Conservation (phyloP, 2,113 vertebrate genomes). For the Calyptomena viridis region DNA sequence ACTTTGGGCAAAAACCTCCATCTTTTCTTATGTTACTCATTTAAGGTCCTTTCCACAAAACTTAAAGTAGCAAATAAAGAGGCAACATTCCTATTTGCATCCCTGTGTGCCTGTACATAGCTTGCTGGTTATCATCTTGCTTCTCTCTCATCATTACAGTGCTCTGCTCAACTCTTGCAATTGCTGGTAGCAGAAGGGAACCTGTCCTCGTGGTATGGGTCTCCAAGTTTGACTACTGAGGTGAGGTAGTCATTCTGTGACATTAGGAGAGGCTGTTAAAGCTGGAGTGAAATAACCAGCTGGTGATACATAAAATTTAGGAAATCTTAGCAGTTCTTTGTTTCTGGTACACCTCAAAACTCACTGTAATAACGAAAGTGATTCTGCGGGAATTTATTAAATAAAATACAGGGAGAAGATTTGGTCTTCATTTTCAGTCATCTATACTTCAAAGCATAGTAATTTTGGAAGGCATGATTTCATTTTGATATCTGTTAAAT, state of each 20-base stretch:
- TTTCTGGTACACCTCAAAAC: background rate
- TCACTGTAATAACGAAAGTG: background rate
- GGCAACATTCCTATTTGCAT: background rate
- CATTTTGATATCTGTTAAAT: background rate
- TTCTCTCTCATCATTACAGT: background rate
- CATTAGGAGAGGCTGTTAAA: background rate
- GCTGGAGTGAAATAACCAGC: background rate
- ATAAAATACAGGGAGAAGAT: background rate
- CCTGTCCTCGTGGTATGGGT: background rate
- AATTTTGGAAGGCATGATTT: slow-evolving; percentile 10
- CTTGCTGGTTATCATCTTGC: background rate
- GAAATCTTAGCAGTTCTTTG: background rate
- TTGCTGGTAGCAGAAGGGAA: background rate
- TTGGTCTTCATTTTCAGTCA: background rate
- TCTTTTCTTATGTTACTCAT: background rate
- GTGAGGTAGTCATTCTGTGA: background rate
- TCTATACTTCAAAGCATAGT: background rate
- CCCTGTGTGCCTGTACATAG: background rate
- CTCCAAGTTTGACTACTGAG: background rate
- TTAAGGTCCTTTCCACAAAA: background rate
- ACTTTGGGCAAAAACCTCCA: background rate
- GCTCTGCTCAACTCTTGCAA: background rate
- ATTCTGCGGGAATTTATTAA: background rate
- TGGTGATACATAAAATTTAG: background rate
- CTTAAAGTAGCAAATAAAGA: background rate